These are phyloP conservation scores for Pogonus chalceus DNA, from an alignment of 1,140 invertebrate genomes.

Conservation along the genomic window DNA sequence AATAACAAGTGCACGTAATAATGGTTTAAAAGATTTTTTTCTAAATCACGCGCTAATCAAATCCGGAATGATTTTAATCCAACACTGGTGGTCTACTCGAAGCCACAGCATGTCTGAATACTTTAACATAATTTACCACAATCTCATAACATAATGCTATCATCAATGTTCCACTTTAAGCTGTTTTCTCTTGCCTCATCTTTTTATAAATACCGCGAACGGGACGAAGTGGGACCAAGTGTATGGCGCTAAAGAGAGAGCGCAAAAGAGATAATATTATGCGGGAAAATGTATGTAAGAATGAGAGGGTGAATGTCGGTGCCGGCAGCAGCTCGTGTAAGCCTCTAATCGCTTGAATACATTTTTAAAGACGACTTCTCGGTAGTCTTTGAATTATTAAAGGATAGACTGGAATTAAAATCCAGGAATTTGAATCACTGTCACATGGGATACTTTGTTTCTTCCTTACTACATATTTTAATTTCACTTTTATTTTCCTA, in stretches of 20 bases:
- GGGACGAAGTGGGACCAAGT: background rate
- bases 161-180: conserved; percentile 22
- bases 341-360: conserved; percentile 21
- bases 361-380: conserved; percentile 23
- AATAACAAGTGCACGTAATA: too few relatives aligned
- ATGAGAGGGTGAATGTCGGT: background rate
- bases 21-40: too few relatives aligned
- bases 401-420: conserved; percentile 22
- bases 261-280: background rate
- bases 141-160: conserved; percentile 10
- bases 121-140: background rate
- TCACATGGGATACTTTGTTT: background rate
- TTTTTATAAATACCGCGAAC: conserved; percentile 20
- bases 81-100: too few relatives aligned
- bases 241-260: background rate
- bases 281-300: background rate
- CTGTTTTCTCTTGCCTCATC: conserved; percentile 17
- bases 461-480: too few relatives aligned
- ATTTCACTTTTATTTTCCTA: too few relatives aligned
- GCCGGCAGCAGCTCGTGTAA: conserved; percentile 13
- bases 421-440: background rate
- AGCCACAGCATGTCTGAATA: background rate
- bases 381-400: conserved; percentile 21
- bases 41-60: too few relatives aligned
- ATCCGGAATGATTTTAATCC: too few relatives aligned